phyloP scores from a whole-genome alignment of 2,113 vertebrate species.

The Camarhynchus parvulus region DNA sequence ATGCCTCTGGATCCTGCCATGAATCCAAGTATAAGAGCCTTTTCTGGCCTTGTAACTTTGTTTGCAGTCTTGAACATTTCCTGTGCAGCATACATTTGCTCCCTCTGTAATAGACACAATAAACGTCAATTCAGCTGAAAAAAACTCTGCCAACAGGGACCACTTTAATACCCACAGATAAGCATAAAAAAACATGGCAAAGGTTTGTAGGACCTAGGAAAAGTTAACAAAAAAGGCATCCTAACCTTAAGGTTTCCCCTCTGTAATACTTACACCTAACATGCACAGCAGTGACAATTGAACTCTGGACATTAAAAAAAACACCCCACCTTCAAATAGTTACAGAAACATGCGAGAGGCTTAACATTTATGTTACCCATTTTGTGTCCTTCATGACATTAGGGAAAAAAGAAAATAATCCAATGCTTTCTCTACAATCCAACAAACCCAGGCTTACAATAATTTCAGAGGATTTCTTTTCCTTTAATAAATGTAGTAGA shows the following conservation, averaged over 20 bases:
- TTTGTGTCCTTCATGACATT: not conserved
- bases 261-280: not conserved
- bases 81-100: slow-evolving; percentile 97
- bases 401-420: not conserved
- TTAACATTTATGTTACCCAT: not conserved
- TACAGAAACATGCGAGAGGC: not conserved
- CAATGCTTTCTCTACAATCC: not conserved
- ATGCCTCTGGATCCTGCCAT: slow-evolving; percentile 98
- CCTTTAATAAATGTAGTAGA: not conserved
- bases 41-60: slow-evolving; percentile 97
- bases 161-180: not conserved
- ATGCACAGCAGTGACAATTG: not conserved
- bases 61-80: slow-evolving; percentile 99
- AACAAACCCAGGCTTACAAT: not conserved
- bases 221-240: not conserved
- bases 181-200: not conserved
- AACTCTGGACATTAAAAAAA: not conserved
- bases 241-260: not conserved
- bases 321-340: not conserved
- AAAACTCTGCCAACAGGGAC: not conserved
- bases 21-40: slow-evolving; percentile 97
- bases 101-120: slow-evolving; percentile 77
- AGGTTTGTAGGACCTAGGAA: not conserved
- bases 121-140: not conserved
- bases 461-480: not conserved